A percentile compares a stretch with the other conserved stretches of the same genome.
Evolutionary conservation across 2,888 invertebrate species (phyloP).

Genomic region (Apotomis capreana): DNA sequence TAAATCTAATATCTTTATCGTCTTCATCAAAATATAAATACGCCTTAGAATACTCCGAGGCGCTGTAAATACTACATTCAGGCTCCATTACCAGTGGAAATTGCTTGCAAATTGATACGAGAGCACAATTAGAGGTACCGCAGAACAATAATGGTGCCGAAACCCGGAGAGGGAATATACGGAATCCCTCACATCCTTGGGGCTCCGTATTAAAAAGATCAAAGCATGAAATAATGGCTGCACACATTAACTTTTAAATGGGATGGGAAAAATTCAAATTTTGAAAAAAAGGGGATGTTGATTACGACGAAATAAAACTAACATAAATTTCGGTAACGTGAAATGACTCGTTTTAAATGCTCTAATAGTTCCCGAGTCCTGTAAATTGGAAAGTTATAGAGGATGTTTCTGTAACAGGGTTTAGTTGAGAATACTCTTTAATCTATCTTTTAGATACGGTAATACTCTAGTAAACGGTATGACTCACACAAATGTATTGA

Average conservation of each 20-base stretch:
- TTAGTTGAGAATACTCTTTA: no score
- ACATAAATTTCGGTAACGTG: not conserved
- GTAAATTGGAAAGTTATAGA: no score
- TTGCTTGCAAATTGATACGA: conserved; percentile 75
- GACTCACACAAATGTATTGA: no score
- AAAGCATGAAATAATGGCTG: conserved; percentile 33
- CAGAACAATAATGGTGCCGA: conserved; percentile 58
- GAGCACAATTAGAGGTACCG: conserved; percentile 68
- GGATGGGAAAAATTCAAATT: conserved; percentile 13
- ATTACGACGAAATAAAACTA: not conserved
- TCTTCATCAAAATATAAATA: not conserved
- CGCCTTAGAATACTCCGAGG: not conserved
- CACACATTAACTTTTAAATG: conserved; percentile 39
- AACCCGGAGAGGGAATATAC: conserved; percentile 47
- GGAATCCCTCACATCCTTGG: conserved; percentile 42
- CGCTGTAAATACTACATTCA: conserved; percentile 38
- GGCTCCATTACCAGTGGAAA: conserved; percentile 51
- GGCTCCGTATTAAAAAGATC: conserved; percentile 24
- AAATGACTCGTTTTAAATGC: not conserved
- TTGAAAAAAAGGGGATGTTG: not conserved
- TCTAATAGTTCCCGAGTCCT: no score
- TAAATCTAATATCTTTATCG: not conserved
- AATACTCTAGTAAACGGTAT: no score
- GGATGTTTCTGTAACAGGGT: no score
- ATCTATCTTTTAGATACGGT: no score